A percentile compares a stretch with the other conserved stretches of the same genome.
Evolutionary conservation across 1,140 invertebrate species (phyloP).

Genomic region (Pseudomyrmex pallidus): DNA sequence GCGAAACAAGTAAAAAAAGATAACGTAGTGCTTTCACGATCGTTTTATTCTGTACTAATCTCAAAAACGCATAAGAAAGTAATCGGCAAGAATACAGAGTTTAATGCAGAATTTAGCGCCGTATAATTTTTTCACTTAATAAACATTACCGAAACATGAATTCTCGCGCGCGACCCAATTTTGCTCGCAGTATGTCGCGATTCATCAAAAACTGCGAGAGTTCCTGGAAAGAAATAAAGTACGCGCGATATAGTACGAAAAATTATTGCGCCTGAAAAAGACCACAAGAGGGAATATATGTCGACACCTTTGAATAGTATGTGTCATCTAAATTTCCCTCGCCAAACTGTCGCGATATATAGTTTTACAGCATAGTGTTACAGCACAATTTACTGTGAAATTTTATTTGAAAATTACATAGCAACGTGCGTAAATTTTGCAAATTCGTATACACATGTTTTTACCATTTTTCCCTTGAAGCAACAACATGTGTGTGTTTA

Average conservation of each 20-base stretch:
- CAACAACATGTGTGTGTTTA: not conserved
- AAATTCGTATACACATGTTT: not conserved
- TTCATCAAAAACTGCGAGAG: constrained; percentile 39
- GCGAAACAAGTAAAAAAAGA: constrained; percentile 29
- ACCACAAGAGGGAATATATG: constrained; percentile 18
- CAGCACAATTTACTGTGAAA: constrained; percentile 16
- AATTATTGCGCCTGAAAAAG: constrained; percentile 40
- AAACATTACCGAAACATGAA: constrained; percentile 15
- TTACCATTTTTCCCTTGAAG: not conserved
- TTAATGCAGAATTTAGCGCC: not conserved
- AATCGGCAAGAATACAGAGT: not conserved
- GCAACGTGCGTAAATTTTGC: not conserved
- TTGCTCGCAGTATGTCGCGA: constrained; percentile 27
- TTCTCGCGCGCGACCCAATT: constrained; percentile 51
- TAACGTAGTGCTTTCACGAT: not conserved
- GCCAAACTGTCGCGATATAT: not conserved
- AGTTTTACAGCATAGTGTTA: too few relatives aligned
- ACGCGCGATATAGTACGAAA: constrained; percentile 22
- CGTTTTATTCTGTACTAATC: constrained; percentile 6
- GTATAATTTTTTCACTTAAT: constrained; percentile 11
- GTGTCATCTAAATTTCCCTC: not conserved
- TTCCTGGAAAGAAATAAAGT: constrained; percentile 24
- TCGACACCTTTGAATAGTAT: constrained; percentile 31
- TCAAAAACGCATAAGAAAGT: not conserved
- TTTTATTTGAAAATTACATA: not conserved